A percentile compares a stretch with the other conserved stretches of the same genome.
Evolutionary conservation across 2,113 vertebrate species (phyloP).

Genomic region (Pelodiscus sinensis): DNA sequence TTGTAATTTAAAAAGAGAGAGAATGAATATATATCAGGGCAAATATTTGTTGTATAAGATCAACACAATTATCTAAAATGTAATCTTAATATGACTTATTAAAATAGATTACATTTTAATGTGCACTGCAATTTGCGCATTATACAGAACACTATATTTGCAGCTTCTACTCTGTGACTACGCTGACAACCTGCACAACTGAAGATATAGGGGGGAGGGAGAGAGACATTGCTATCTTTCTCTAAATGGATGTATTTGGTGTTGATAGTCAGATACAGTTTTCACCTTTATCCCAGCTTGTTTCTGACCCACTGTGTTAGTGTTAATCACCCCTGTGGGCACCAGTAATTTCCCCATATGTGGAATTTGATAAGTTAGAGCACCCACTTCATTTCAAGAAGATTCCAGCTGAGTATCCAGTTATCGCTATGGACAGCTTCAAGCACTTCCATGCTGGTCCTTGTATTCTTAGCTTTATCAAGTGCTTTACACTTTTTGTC

Average conservation of each 20-base stretch:
- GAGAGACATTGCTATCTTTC: constrained; percentile 82
- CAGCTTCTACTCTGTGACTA: constrained; percentile 73
- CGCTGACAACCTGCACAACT: constrained; percentile 81
- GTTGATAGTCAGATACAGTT: constrained; percentile 93
- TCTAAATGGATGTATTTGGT: constrained; percentile 92
- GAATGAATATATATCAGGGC: constrained; percentile 52
- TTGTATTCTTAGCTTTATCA: constrained; percentile 95
- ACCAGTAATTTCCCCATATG: constrained; percentile 97
- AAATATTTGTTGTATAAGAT: constrained; percentile 78
- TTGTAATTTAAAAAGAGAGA: constrained; percentile 58
- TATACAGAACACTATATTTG: constrained; percentile 55
- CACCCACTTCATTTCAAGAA: constrained; percentile 92
- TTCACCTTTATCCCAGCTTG: constrained; percentile 95
- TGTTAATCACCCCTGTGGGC: constrained; percentile 96
- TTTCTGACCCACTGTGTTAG: constrained; percentile 91
- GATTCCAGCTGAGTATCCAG: constrained; percentile 90
- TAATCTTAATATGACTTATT: constrained; percentile 85
- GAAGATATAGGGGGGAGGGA: constrained; percentile 77
- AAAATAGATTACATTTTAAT: constrained; percentile 85
- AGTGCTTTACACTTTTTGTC: constrained; percentile 90
- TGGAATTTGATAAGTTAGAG: constrained; percentile 98
- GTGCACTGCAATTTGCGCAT: constrained; percentile 81
- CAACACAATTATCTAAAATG: constrained; percentile 84
- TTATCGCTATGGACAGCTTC: constrained; percentile 96
- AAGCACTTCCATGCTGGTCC: constrained; percentile 89